These are phyloP conservation scores for Leucoraja ocellata DNA, from an alignment of 2,797 vertebrate species.

Conservation along the genomic window DNA sequence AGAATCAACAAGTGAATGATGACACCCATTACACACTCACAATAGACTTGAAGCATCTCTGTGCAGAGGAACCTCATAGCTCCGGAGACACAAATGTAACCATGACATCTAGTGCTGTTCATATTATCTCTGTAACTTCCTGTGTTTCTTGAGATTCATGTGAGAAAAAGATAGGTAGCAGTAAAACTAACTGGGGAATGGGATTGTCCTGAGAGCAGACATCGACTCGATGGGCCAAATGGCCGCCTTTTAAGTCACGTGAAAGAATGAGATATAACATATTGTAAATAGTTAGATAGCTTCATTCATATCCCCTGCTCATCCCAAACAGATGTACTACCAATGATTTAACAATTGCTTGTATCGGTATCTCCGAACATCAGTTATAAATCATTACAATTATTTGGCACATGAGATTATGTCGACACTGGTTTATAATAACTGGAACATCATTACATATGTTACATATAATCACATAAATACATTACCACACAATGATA, in stretches of 20 bases:
- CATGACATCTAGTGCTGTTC: too few relatives aligned
- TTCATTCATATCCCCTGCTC: not conserved
- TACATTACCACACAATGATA: not conserved
- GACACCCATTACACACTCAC: not conserved
- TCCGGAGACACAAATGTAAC: too few relatives aligned
- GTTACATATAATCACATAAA: too few relatives aligned
- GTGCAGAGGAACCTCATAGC: too few relatives aligned
- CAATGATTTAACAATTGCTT: not conserved
- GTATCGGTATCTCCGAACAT: not conserved
- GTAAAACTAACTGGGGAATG: too few relatives aligned
- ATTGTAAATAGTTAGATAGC: not conserved
- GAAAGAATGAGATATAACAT: too few relatives aligned
- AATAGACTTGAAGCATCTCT: not conserved
- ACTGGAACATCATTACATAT: not conserved
- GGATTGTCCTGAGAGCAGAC: too few relatives aligned
- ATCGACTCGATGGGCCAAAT: too few relatives aligned
- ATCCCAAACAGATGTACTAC: not conserved
- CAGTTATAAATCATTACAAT: not conserved
- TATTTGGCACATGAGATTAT: not conserved
- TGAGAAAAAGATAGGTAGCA: too few relatives aligned
- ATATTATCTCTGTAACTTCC: too few relatives aligned
- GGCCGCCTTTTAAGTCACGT: too few relatives aligned
- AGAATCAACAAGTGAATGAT: not conserved
- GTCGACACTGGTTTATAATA: not conserved
- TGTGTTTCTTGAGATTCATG: too few relatives aligned